Evolutionary conservation across 2,888 invertebrate species (phyloP), one percentile per base, ranked within the genome.

Genomic region (Dioctria rufipes): DNA sequence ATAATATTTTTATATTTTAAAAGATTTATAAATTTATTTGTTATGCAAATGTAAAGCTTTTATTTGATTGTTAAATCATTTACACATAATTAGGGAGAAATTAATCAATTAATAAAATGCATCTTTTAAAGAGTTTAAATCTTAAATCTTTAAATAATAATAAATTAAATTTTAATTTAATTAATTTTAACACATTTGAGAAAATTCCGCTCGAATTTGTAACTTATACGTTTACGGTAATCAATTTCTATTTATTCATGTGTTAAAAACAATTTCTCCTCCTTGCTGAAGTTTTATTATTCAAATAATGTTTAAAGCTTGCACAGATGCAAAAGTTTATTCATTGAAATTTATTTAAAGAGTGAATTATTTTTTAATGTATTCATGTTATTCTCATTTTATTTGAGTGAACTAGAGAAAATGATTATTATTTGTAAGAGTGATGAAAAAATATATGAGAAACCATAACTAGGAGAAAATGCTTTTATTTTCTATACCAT

Each of bases 51-150:
- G 63, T 63, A 63, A 63, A 63, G 40, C 63, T 39, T 63, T 63
- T 63, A 63, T 63, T 63, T 63, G 63, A 63, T 63, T 63, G 63
- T 63, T 63, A 63, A 63, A 63, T 63, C 63, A 63, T 63, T 63
- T 63, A 54, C 54, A 54, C 54, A 11, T 54, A 54, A 46, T n/a
- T 8, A 11, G 11, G 54, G 11, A 54, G 54, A 54, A 54, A 54
- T 4, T n/a, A 25, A 46, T 9, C 49, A 46, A 6, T 46, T 46
- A 46, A 46, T 9, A 46, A 46, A 46, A 46, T 5, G 49, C 5
- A 1, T 6, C 49, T 9, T 46, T 46, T 5, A 46, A 46, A 46
- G 2, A 5, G 9, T 46, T 46, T 46, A 46, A 46, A 46, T 46
- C 25, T 25, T 25, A 25, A 25, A 9, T 46, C 49, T 46, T 46